phyloP scores from a whole-genome alignment of 1,140 invertebrate species.

The Colletes latitarsis region DNA sequence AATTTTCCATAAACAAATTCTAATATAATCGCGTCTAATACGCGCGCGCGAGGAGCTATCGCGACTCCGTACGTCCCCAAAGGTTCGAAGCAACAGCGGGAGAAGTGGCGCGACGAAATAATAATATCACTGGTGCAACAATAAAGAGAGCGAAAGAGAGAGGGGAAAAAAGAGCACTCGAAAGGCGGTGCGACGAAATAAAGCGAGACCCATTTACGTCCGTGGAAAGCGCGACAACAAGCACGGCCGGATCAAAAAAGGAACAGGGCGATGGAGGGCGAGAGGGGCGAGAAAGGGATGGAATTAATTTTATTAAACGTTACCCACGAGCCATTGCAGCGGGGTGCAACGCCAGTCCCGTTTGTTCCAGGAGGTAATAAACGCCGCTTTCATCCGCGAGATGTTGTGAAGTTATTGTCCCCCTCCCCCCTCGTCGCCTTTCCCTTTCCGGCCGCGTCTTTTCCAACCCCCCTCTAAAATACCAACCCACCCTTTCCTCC shows the following conservation, averaged over 20 bases:
- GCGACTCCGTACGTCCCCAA: too few species aligned
- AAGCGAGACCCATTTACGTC: slow-evolving; percentile 40
- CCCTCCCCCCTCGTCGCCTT: neutral
- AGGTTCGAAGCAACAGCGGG: slow-evolving; percentile 5
- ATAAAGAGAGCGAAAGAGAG: slow-evolving; percentile 16
- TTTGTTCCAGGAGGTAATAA: slow-evolving; percentile 66
- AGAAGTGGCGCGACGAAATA: slow-evolving; percentile 26
- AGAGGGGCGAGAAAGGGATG: slow-evolving; percentile 27
- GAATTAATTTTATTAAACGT: slow-evolving; percentile 68
- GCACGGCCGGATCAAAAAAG: slow-evolving; percentile 16
- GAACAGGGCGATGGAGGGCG: slow-evolving; percentile 1
- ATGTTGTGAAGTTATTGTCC: slow-evolving; percentile 66
- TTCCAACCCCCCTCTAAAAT: neutral
- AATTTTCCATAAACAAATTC: too few species aligned
- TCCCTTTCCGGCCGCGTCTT: neutral
- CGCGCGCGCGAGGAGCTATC: neutral
- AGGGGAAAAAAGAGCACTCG: neutral
- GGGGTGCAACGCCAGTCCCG: slow-evolving; percentile 43
- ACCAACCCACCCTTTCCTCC: slow-evolving; percentile 13
- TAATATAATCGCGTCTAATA: too few species aligned
- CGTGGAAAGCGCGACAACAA: slow-evolving; percentile 24
- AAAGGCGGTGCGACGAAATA: slow-evolving; percentile 38
- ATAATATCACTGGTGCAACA: slow-evolving; percentile 18
- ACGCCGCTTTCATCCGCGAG: slow-evolving; percentile 66
- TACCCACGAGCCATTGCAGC: slow-evolving; percentile 48